Percentiles rank a stretch among this genome's conserved stretches.
phyloP scores from a whole-genome alignment of 2,797 vertebrate genomes.

The Pseudochaenichthys georgianus region DNA sequence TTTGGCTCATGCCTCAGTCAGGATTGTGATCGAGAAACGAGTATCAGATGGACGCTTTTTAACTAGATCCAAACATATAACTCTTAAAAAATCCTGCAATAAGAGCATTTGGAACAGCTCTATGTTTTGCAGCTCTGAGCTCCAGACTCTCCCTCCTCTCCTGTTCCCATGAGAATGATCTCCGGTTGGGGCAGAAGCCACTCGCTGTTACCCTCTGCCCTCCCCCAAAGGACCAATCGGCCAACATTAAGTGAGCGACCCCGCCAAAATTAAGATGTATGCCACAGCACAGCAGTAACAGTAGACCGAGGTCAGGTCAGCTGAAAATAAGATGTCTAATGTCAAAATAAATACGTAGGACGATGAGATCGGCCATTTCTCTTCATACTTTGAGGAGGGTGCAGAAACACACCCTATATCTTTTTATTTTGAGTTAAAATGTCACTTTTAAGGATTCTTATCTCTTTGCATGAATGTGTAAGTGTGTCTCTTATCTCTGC shows the following conservation, averaged over 20 bases:
- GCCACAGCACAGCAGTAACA: constrained; percentile 34
- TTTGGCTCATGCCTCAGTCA: not conserved
- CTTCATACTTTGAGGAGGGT: constrained; percentile 8
- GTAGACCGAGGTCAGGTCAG: constrained; percentile 41
- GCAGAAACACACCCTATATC: not conserved
- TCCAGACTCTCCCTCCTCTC: constrained; percentile 43
- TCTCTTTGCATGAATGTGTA: constrained; percentile 1
- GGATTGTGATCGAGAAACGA: not conserved
- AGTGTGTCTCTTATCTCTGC: constrained; percentile 26
- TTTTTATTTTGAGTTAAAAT: not conserved
- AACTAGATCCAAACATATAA: not conserved
- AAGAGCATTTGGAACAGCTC: too few species aligned
- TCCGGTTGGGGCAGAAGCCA: constrained; percentile 72
- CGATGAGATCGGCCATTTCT: constrained; percentile 33
- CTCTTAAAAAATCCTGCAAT: too few species aligned
- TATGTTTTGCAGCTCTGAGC: constrained; percentile 13
- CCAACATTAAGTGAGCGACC: constrained; percentile 34
- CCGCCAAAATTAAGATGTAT: constrained; percentile 35
- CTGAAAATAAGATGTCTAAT: constrained; percentile 40
- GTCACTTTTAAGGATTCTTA: not conserved
- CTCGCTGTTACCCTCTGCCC: constrained; percentile 54
- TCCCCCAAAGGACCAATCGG: constrained; percentile 57
- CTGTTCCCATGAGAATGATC: constrained; percentile 82
- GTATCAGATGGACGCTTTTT: not conserved
- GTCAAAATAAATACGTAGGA: constrained; percentile 46